phyloP scores from a whole-genome alignment of 2,113 vertebrate genomes.

The Psettodes erumei region DNA sequence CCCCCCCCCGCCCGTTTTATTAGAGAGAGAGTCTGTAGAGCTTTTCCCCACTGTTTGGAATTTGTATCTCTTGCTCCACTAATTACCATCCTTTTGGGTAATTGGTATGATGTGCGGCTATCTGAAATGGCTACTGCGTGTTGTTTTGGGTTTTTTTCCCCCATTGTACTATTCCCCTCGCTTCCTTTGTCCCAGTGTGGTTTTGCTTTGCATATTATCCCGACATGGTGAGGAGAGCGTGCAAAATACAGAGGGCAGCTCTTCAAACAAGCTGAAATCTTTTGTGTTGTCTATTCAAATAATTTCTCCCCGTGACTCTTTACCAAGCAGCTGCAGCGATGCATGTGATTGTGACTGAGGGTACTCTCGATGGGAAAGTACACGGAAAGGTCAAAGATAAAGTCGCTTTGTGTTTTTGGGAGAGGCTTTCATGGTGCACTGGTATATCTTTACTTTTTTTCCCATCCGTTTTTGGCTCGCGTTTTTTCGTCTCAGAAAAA shows the following conservation, averaged over 20 bases:
- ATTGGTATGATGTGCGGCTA: constrained; percentile 32
- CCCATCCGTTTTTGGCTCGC: constrained; percentile 8
- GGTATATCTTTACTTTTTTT: background rate
- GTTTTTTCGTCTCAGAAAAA: constrained; percentile 1
- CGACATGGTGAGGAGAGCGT: constrained; percentile 43
- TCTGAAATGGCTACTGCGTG: constrained; percentile 18
- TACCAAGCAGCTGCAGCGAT: constrained; percentile 48
- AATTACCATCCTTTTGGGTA: constrained; percentile 23
- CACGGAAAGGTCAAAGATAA: constrained; percentile 60
- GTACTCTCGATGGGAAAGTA: constrained; percentile 46
- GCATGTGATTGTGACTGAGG: constrained; percentile 60
- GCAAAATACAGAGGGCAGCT: constrained; percentile 59
- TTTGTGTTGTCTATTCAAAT: constrained; percentile 70
- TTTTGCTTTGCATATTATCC: constrained; percentile 62
- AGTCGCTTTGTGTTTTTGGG: background rate
- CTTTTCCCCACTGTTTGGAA: background rate
- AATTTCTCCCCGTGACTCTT: constrained; percentile 57
- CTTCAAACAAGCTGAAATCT: constrained; percentile 68
- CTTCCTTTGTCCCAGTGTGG: constrained; percentile 25
- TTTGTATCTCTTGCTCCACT: constrained; percentile 19
- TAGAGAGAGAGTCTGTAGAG: background rate
- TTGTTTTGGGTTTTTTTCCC: background rate
- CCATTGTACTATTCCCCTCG: too few relatives aligned
- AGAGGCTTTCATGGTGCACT: background rate
- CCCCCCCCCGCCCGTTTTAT: background rate